A percentile compares a stretch with the other conserved stretches of the same genome.
Evolutionary conservation across 2,113 vertebrate species (phyloP).

Genomic region (Boulengeromyrus knoepffleri): DNA sequence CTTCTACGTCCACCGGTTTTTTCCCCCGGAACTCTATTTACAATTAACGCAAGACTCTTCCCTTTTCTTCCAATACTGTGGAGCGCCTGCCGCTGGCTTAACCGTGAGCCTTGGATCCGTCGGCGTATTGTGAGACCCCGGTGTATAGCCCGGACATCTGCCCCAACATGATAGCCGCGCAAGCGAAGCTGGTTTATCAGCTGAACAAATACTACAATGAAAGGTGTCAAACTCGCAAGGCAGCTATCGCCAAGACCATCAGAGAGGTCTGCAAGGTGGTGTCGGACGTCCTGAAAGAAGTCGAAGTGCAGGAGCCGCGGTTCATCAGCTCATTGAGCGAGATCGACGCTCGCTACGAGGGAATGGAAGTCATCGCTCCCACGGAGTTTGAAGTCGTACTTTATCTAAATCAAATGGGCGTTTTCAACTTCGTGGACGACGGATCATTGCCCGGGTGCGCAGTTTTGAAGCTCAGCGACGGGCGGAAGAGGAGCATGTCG

Average conservation of each 20-base stretch:
- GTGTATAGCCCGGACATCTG: conserved; percentile 99
- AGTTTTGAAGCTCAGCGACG: conserved; percentile 95
- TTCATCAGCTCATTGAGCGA: conserved; percentile 99
- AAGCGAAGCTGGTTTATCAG: conserved; percentile 99
- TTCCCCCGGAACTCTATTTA: neutral
- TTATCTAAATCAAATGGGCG: conserved; percentile 98
- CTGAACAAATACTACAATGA: conserved; percentile 98
- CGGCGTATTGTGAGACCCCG: conserved; percentile 96
- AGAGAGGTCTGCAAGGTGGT: conserved; percentile 97
- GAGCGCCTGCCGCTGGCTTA: conserved; percentile 67
- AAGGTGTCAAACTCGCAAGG: conserved; percentile 93
- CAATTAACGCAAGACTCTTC: neutral
- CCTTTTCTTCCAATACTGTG: neutral
- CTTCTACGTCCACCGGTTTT: neutral
- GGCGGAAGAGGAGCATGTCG: conserved; percentile 96
- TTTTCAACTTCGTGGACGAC: conserved; percentile 99
- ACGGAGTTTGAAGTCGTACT: conserved; percentile 97
- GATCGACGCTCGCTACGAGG: conserved; percentile 92
- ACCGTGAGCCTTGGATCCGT: conserved; percentile 98
- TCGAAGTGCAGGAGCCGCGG: conserved; percentile 95
- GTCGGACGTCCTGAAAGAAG: conserved; percentile 95
- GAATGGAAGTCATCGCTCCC: conserved; percentile 92
- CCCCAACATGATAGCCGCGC: conserved; percentile 98
- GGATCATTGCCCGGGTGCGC: conserved; percentile 95
- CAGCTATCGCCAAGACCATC: conserved; percentile 97